Evolutionary conservation across 2,113 vertebrate species (phyloP).

Genomic region (Bucco capensis): DNA sequence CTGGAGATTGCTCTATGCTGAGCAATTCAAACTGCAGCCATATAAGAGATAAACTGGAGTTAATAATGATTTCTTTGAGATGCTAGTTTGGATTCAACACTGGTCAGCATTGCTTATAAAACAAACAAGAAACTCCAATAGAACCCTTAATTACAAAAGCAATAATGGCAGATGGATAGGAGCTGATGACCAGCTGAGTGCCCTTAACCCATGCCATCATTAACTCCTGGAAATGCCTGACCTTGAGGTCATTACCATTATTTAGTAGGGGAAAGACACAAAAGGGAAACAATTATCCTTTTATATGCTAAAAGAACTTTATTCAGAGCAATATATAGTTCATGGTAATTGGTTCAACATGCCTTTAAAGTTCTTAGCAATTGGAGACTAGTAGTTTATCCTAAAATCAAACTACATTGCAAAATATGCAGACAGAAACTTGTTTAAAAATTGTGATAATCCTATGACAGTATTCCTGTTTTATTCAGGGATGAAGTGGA

Average conservation of each 20-base stretch:
- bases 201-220: slow-evolving; percentile 61
- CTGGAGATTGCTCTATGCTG: background rate
- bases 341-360: slow-evolving; percentile 53
- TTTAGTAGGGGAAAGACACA: slow-evolving; percentile 47
- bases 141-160: slow-evolving; percentile 57
- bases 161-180: slow-evolving; percentile 66
- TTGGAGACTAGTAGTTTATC: background rate
- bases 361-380: slow-evolving; percentile 32
- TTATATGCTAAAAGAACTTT: slow-evolving; percentile 66
- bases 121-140: slow-evolving; percentile 49
- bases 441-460: background rate
- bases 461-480: background rate
- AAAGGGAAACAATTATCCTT: slow-evolving; percentile 64
- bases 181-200: slow-evolving; percentile 68
- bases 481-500: background rate
- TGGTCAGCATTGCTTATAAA: slow-evolving; percentile 36
- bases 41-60: background rate
- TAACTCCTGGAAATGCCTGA: slow-evolving; percentile 63
- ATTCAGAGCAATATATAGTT: slow-evolving; percentile 50
- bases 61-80: background rate
- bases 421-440: background rate
- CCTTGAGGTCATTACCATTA: slow-evolving; percentile 64
- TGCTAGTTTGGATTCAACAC: background rate
- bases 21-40: background rate
- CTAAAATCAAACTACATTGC: background rate